These are phyloP conservation scores for Oreochromis niloticus DNA, from an alignment of 2,113 vertebrate genomes.

Conservation along the genomic window DNA sequence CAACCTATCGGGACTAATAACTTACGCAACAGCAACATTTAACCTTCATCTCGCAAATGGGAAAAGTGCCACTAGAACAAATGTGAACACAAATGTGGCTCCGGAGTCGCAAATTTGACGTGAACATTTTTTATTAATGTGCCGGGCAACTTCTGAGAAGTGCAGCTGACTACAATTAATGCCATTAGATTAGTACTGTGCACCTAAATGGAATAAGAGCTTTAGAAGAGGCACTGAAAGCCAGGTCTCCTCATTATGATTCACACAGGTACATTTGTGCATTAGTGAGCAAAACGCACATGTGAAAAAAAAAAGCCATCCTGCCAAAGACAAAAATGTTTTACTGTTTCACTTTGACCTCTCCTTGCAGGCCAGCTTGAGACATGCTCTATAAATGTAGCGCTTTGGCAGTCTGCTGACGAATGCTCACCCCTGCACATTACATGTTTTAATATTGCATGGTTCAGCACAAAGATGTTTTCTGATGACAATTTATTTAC, in stretches of 20 bases:
- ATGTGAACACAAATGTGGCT: slow-evolving; percentile 8
- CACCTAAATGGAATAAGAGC: slow-evolving; percentile 47
- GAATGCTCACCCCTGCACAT: not conserved
- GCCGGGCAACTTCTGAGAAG: slow-evolving; percentile 29
- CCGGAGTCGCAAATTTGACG: not conserved
- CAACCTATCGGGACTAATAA: slow-evolving; percentile 51
- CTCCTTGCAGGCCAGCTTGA: not conserved
- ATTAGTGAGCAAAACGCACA: slow-evolving; percentile 24
- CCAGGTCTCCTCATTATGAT: slow-evolving; percentile 54
- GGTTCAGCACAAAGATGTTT: slow-evolving; percentile 16
- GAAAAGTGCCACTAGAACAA: slow-evolving; percentile 49
- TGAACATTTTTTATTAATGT: slow-evolving; percentile 17
- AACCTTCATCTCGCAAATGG: slow-evolving; percentile 47
- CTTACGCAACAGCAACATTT: slow-evolving; percentile 40
- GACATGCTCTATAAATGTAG: not conserved
- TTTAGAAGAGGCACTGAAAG: slow-evolving; percentile 45
- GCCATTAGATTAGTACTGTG: slow-evolving; percentile 46
- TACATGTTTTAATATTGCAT: slow-evolving; percentile 19
- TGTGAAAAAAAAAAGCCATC: not conserved
- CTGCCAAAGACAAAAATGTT: not conserved
- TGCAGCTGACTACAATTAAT: slow-evolving; percentile 64
- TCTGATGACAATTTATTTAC: slow-evolving; percentile 42
- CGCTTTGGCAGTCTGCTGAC: not conserved
- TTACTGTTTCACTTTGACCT: slow-evolving; percentile 27
- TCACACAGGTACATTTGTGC: slow-evolving; percentile 29